Evolutionary conservation across 2,797 vertebrate genomes (phyloP), one percentile per base, ranked within the genome.

Genomic region (Onychomys leucogaster): DNA sequence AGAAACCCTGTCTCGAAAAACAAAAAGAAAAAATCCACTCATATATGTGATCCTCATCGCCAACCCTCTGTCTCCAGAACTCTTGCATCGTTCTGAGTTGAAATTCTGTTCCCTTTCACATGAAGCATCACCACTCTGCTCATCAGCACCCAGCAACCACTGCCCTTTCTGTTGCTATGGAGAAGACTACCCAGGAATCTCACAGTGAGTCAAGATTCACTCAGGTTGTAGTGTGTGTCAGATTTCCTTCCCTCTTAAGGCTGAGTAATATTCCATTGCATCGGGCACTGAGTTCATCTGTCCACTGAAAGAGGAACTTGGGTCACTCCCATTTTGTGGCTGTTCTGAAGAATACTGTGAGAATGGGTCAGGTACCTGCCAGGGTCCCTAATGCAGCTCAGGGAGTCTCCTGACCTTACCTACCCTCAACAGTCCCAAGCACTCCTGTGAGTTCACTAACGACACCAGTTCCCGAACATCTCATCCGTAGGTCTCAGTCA

Each of bases 361-460:
- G 52, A 29, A 59, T 0, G 11, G 52, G 52, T 2, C 32, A 43
- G 52, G 5, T 2, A 29, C n/a, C 67, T 12, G 4, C 34, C 85
- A 59, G 8, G 10, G 14, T n/a, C 2, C 57, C 5, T 0, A 5
- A 43, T 27, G 3, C 37, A 16, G 17, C 55, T 41, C 5, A 7
- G 1, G 2, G 37, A 0, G 1, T 67, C 76, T 61, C 4, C 59
- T 2, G 32, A 2, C n/a, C 29, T 10, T 19, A 13, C 23, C 2
- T 1, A 34, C 23, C 12, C 46, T 71, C 4, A 27, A 34, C 17
- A 5, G 32, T 41, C 0, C 81, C 37, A 41, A 5, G 1, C 0
- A 25, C 37, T 59, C 8, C 27, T 34, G 8, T 23, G 21, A 17
- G 25, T n/a, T 91, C 55, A 25, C 27, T 29, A 21, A 82, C 7